Percentiles rank a stretch among this genome's conserved stretches.
These are phyloP conservation scores for Chironomus tentans DNA, from an alignment of 2,888 invertebrate genomes.

Conservation along the genomic window DNA sequence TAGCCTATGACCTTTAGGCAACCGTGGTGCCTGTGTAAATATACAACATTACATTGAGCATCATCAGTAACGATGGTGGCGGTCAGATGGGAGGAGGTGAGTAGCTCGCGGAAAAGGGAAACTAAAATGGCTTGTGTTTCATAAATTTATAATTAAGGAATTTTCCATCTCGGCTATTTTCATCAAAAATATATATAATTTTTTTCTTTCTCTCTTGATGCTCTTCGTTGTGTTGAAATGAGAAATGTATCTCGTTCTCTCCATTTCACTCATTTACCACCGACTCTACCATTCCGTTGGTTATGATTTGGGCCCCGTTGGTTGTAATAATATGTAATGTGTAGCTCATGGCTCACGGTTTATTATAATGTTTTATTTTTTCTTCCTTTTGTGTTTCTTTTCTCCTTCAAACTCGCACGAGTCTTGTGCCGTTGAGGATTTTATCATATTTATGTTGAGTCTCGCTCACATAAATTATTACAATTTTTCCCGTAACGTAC, in stretches of 20 bases:
- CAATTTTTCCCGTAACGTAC: not conserved
- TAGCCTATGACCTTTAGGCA: conserved; percentile 23
- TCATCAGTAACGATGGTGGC: not conserved
- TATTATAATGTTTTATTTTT: not conserved
- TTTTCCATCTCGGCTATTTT: conserved; percentile 25
- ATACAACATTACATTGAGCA: not conserved
- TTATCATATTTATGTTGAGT: conserved; percentile 6
- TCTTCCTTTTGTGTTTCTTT: not conserved
- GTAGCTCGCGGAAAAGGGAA: not conserved
- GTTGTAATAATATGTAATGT: too few relatives aligned
- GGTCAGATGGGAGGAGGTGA: not conserved
- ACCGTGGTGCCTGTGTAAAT: not conserved
- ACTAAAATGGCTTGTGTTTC: conserved; percentile 8
- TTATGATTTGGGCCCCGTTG: too few relatives aligned
- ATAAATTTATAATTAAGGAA: conserved; percentile 26
- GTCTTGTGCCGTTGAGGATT: not conserved
- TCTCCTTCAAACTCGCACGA: not conserved
- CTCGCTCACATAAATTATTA: conserved; percentile 8
- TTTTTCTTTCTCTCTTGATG: not conserved
- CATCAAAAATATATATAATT: not conserved
- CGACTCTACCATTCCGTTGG: too few relatives aligned
- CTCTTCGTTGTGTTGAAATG: not conserved
- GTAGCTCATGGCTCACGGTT: not conserved
- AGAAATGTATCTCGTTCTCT: not conserved
- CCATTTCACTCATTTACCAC: too few relatives aligned